phyloP scores from a whole-genome alignment of 2,113 vertebrate genomes.

The Acrocephalus arundinaceus region DNA sequence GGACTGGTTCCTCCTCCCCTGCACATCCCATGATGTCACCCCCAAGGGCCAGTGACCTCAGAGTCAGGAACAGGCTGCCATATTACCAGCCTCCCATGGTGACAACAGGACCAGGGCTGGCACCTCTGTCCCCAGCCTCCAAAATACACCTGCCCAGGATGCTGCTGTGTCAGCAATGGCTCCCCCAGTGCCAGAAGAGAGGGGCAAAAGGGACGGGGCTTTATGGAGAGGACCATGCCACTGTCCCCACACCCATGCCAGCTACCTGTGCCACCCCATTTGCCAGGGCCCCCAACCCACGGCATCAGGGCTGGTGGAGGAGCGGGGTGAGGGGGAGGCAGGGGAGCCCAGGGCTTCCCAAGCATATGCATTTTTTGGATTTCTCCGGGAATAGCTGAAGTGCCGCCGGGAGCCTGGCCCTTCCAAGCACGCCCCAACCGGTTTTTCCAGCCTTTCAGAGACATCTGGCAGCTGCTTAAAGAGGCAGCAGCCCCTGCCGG shows the following conservation, averaged over 20 bases:
- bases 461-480: slow-evolving; percentile 72
- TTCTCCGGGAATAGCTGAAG: slow-evolving; percentile 69
- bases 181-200: not conserved
- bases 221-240: fast-evolving
- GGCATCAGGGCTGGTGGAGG: not conserved
- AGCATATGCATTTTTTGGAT: slow-evolving; percentile 65
- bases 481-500: slow-evolving; percentile 19
- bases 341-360: slow-evolving; percentile 30
- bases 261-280: not conserved
- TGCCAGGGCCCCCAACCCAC: not conserved
- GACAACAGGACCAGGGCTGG: not conserved
- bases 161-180: not conserved
- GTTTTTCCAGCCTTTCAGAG: slow-evolving; percentile 71
- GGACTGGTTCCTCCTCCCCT: not conserved
- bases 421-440: slow-evolving; percentile 49
- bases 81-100: fast-evolving
- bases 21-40: not conserved
- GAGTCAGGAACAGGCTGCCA: not conserved
- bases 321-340: not conserved
- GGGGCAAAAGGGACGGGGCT: not conserved
- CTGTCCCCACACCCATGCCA: not conserved
- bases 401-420: slow-evolving; percentile 62
- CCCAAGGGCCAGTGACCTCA: not conserved
- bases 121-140: not conserved
- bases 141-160: not conserved